Evolutionary conservation across 1,140 invertebrate genomes (phyloP).

Genomic region (Hylaeus volcanicus): DNA sequence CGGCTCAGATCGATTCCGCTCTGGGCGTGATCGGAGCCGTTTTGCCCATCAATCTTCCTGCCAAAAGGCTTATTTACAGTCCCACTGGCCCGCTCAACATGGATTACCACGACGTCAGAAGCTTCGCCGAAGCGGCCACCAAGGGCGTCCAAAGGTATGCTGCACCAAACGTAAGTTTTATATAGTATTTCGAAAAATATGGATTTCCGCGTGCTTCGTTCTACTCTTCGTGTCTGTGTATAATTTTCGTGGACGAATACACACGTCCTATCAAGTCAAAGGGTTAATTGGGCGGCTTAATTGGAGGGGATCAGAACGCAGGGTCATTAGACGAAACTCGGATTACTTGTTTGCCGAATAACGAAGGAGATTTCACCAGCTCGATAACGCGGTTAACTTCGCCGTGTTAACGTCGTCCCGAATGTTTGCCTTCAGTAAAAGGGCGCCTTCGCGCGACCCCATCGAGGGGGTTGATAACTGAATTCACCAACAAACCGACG

Average conservation of each 20-base stretch:
- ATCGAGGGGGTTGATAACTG: background rate
- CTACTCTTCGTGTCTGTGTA: too few species aligned
- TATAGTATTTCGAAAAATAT: too few species aligned
- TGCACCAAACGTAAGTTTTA: too few species aligned
- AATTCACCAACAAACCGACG: conserved; percentile 13
- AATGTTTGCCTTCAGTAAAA: conserved; percentile 17
- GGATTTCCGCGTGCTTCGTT: too few species aligned
- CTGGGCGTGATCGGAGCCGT: conserved; percentile 79
- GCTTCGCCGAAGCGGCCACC: conserved; percentile 83
- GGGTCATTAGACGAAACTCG: conserved; percentile 22
- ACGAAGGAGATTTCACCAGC: conserved; percentile 19
- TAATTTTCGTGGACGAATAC: too few species aligned
- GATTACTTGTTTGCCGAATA: conserved; percentile 21
- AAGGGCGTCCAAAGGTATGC: conserved; percentile 83
- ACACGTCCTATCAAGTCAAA: too few species aligned
- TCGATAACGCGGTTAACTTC: background rate
- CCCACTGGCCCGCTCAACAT: conserved; percentile 89
- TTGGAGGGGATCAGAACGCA: background rate
- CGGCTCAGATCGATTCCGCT: conserved; percentile 72
- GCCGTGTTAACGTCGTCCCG: background rate
- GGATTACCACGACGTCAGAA: conserved; percentile 91
- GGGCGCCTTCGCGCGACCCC: background rate
- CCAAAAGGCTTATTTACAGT: conserved; percentile 85
- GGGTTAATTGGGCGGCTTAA: conserved; percentile 27
- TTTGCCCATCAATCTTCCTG: conserved; percentile 84